Base-by-base conservation (phyloP, 2,113 vertebrate species). In the Ciconia maguari region DNA sequence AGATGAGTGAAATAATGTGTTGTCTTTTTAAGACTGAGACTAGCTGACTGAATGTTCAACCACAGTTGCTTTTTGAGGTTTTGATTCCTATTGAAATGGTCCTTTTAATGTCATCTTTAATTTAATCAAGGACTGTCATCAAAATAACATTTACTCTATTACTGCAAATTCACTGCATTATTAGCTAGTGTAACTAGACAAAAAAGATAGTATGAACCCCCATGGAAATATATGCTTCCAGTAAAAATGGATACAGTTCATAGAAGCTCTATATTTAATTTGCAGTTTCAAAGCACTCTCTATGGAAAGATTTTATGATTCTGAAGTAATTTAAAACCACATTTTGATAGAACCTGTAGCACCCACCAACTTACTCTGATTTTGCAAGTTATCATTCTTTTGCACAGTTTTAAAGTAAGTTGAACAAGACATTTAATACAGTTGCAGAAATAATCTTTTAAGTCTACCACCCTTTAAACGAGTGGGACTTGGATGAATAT, bases 151-250 rank as follows among this genome's bases (percentile, higher is more conserved):
- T 98, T 98, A 89, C 95, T 97, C 86, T 97, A 96, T 98, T 98
- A 97, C 97, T 98, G 95, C 97, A 98, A 98, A 98, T 98, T 98
- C 98, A 96, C 96, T 98, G 98, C 97, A 95, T 98, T 98, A 98
- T 98, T 98, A 98, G 98, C 92, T 95, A 90, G 96, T 94, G 86
- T 97, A 97, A 97, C 98, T 97, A 97, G 97, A 96, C 95, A 96
- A 97, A 98, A 98, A 97, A 97, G 95, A 89, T 94, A 54, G 87
- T 84, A 94, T 94, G 97, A 98, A 96, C 97, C 97, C 98, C 98
- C 69, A 89, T 96, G 97, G 98, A 98, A 98, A 98, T 98, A 97
- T 97, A 57, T 93, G 91, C 97, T 98, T 96, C 96, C 89, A 98
- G 97, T 98, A 97, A 98, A 98, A 98, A 97, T 93, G 93, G 98